phyloP scores from a whole-genome alignment of 2,113 vertebrate species.

The Cryptomyrus ogoouensis region DNA sequence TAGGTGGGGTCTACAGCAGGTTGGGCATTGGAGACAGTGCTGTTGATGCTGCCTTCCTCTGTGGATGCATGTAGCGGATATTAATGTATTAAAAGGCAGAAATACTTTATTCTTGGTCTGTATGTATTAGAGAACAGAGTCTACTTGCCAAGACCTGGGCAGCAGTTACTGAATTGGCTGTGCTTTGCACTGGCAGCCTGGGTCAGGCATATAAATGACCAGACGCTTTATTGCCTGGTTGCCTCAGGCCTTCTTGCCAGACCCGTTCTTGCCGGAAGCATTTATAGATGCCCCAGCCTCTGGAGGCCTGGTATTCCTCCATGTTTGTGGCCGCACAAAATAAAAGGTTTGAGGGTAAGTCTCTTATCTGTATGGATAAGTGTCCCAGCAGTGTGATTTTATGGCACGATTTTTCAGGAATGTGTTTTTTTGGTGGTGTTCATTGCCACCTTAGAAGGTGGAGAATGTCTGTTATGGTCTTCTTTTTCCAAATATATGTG shows the following conservation, averaged over 20 bases:
- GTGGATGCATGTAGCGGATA: neutral
- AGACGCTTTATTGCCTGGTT: conserved; percentile 19
- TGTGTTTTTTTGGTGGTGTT: neutral
- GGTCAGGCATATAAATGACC: conserved; percentile 34
- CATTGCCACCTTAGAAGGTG: neutral
- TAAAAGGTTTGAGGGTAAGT: neutral
- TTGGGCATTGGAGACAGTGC: neutral
- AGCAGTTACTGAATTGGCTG: conserved; percentile 31
- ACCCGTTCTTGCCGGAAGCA: neutral
- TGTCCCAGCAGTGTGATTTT: neutral
- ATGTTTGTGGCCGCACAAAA: neutral
- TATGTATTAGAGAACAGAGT: neutral
- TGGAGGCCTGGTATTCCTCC: neutral
- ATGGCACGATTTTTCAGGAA: neutral
- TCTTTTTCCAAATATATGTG: neutral
- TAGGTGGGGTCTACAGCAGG: neutral
- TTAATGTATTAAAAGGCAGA: neutral
- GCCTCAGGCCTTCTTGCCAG: conserved; percentile 20
- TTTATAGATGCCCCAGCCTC: neutral
- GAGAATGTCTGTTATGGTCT: neutral
- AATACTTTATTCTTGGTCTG: neutral
- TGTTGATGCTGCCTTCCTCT: neutral
- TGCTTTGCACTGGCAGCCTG: conserved; percentile 33
- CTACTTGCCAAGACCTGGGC: neutral
- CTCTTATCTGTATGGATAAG: neutral